Evolutionary conservation across 2,888 invertebrate species (phyloP), one percentile per base, ranked within the genome.

Genomic region (Mimas tiliae): DNA sequence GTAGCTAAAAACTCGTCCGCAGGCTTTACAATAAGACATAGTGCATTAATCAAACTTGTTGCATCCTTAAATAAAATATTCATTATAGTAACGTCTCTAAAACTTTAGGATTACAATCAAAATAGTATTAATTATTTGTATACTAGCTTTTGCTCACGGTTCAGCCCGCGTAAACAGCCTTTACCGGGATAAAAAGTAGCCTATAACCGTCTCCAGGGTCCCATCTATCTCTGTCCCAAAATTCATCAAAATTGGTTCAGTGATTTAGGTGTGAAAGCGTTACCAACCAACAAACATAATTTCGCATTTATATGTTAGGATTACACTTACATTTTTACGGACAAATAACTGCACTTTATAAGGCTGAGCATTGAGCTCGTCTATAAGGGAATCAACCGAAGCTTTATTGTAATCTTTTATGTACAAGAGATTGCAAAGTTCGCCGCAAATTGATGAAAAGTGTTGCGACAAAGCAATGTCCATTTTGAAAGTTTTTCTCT

Each of bases 341-440:
- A 88, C 87, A 77, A 93, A 89, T 65, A 91, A 74, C 67, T 92
- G 85, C 21, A 79, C 79, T 76, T 94, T 94, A 76, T 93, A 96
- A 74, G 96, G 95, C 63, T 95, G 86, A 0, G 94, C 89, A 81
- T 96, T 96, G 48, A 96, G 86, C 72, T 96, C 95, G 75, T 95
- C 95, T 62, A 96, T 88, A 16, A 94, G 82, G 52, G 85, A 82
- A 75, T 95, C 94, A 4, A 96, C 87, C 72, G 89, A 87, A 48
- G 84, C 81, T 77, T 90, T 90, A 73, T 94, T 93, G 65, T 89
- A 94, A 72, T 89, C 85, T 80, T 88, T 90, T 52, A 82, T 66
- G 72, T 84, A 85, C 9, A 93, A 70, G 70, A 87, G 75, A 79
- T 86, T 88, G 69, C 90, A 88, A 64, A 93, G 76, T 78, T 91